Conservation (phyloP, 2,797 vertebrate genomes). For the Falco concolor region DNA sequence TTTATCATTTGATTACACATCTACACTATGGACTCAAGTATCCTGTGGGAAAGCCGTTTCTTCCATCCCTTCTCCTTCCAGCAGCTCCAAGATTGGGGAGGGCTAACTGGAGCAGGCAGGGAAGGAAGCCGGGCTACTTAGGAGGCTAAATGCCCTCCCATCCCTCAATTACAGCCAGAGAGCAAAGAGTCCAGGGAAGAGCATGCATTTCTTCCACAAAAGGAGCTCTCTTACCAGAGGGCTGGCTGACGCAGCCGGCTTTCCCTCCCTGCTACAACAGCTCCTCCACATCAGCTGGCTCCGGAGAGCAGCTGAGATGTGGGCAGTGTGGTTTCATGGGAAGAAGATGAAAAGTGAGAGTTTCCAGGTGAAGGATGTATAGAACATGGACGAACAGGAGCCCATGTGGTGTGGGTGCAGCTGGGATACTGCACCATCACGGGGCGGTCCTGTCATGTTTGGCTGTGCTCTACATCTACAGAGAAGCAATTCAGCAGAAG, state of each 20-base stretch:
- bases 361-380: background rate
- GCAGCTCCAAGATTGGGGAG: background rate
- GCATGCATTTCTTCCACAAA: background rate
- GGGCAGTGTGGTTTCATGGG: background rate
- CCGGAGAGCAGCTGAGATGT: background rate
- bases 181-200: background rate
- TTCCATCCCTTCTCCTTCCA: background rate
- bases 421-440: background rate
- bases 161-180: background rate
- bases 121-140: background rate
- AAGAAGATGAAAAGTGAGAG: background rate
- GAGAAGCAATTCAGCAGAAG: background rate
- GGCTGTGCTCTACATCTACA: background rate
- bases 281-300: background rate
- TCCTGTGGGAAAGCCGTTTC: background rate
- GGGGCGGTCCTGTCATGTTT: background rate
- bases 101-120: background rate
- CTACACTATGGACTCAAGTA: background rate
- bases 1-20: background rate
- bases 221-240: background rate
- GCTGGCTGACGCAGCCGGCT: background rate
- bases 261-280: background rate
- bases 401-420: fast-evolving
- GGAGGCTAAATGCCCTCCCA: background rate
- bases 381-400: background rate